Evolutionary conservation across 2,888 invertebrate species (phyloP).

Genomic region (Drosophila barbarae): DNA sequence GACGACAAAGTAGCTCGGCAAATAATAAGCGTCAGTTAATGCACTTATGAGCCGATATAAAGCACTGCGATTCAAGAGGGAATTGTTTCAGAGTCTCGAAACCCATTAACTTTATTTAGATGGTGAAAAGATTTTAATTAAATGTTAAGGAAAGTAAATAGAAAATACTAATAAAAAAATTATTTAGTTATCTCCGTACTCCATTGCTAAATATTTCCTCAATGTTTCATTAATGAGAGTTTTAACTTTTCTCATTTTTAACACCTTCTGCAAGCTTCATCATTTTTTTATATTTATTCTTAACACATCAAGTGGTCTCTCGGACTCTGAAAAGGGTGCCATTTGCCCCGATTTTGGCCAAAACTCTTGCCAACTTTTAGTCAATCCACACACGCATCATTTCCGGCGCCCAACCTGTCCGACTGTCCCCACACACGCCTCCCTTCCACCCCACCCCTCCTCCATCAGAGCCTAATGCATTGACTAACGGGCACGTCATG

Average conservation of each 20-base stretch:
- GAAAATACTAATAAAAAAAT: no score
- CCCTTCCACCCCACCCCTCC: not conserved
- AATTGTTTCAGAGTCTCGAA: not conserved
- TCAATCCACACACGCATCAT: constrained; percentile 19
- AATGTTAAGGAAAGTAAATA: not conserved
- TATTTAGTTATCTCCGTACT: no score
- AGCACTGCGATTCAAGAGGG: not conserved
- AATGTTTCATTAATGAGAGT: not conserved
- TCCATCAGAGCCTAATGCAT: constrained; percentile 59
- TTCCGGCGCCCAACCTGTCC: constrained; percentile 5
- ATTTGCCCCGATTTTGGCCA: constrained; percentile 9
- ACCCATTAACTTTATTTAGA: not conserved
- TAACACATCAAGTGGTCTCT: no score
- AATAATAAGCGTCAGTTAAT: constrained; percentile 45
- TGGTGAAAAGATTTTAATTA: not conserved
- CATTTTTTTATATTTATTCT: no score
- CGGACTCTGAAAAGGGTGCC: not conserved
- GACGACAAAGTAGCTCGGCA: constrained; percentile 42
- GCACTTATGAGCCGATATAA: constrained; percentile 22
- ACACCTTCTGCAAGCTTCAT: no score
- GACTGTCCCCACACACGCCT: not conserved
- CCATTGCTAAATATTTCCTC: not conserved
- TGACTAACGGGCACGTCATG: constrained; percentile 69
- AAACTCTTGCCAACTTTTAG: constrained; percentile 23
- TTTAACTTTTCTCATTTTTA: no score